Evolutionary conservation across 2,797 vertebrate species (phyloP).

Genomic region (Tamandua tetradactyla): DNA sequence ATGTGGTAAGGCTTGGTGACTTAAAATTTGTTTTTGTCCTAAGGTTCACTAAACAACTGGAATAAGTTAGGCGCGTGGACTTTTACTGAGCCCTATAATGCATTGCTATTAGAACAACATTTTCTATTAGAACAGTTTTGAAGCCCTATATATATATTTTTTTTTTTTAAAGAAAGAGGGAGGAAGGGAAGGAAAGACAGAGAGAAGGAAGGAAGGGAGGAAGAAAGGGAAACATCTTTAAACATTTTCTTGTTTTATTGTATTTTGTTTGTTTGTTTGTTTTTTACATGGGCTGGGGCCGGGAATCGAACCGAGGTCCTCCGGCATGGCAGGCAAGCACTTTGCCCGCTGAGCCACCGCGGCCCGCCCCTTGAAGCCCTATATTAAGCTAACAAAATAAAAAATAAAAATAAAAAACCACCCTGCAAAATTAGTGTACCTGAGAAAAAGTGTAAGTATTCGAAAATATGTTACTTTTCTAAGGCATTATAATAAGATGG

Average conservation of each 20-base stretch:
- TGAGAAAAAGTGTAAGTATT: not conserved
- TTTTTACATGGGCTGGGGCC: too few species aligned
- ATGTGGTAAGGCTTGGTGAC: not conserved
- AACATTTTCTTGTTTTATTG: too few species aligned
- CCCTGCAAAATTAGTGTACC: not conserved
- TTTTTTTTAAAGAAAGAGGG: too few species aligned
- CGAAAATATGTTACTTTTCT: not conserved
- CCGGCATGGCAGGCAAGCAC: too few species aligned
- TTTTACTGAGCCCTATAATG: not conserved
- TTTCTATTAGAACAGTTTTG: not conserved
- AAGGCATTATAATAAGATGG: not conserved
- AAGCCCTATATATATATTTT: not conserved
- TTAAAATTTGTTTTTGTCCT: constrained; percentile 21
- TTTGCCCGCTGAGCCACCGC: too few species aligned
- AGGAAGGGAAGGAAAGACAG: too few species aligned
- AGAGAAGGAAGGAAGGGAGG: too few species aligned
- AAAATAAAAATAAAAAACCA: not conserved
- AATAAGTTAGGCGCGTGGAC: not conserved
- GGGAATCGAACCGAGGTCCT: too few species aligned
- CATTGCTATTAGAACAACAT: not conserved
- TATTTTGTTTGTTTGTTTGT: too few species aligned
- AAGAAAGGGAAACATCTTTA: too few species aligned
- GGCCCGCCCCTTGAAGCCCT: not conserved
- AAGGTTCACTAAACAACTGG: not conserved
- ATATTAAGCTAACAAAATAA: not conserved